These are phyloP conservation scores for Leptopilina myrica DNA, from an alignment of 2,888 invertebrate species.

Conservation along the genomic window DNA sequence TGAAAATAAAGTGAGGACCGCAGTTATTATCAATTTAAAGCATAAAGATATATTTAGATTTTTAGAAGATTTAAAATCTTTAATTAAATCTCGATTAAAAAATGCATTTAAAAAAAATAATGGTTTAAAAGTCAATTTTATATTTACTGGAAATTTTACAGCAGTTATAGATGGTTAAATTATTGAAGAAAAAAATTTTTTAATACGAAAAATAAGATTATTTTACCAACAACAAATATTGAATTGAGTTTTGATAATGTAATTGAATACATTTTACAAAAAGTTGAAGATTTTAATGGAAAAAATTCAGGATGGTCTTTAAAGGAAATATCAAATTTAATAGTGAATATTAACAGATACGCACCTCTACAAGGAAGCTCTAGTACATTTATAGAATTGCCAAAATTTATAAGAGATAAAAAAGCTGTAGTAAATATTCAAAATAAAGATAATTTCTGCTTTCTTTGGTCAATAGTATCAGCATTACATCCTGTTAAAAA, in stretches of 20 bases:
- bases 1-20: neutral
- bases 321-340: neutral
- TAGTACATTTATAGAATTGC: neutral
- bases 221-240: neutral
- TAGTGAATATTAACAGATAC: too few species aligned
- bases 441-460: neutral
- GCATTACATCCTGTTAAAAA: neutral
- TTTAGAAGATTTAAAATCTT: neutral
- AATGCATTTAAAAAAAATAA: conserved; percentile 10
- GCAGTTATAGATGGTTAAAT: neutral
- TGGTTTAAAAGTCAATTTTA: neutral
- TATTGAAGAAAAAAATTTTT: neutral
- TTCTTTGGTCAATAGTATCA: neutral
- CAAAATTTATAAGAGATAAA: too few species aligned
- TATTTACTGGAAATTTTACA: too few species aligned
- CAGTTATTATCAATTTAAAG: neutral
- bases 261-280: neutral
- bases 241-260: neutral
- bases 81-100: conserved; percentile 14
- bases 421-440: too few species aligned
- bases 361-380: too few species aligned
- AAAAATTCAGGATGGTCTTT: neutral
- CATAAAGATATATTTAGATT: neutral
- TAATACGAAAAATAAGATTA: neutral
- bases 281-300: neutral